A percentile compares a stretch with the other conserved stretches of the same genome.
phyloP scores from a whole-genome alignment of 2,888 invertebrate genomes.

The Philereme transversata region DNA sequence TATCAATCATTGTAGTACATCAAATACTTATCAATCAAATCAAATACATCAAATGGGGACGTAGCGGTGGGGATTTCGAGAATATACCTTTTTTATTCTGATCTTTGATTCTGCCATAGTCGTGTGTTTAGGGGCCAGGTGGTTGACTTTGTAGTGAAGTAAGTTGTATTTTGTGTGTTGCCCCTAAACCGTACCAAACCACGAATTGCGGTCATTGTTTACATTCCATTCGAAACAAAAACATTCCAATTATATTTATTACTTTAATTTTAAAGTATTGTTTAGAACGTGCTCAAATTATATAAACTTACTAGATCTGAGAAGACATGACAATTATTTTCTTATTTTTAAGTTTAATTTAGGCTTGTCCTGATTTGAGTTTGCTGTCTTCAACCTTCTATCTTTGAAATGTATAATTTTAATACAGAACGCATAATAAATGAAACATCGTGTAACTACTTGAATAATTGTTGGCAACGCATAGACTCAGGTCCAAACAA shows the following conservation, averaged over 20 bases:
- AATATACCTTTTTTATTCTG: constrained; percentile 4
- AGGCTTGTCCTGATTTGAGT: constrained; percentile 17
- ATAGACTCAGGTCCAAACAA: background rate
- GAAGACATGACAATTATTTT: constrained; percentile 49
- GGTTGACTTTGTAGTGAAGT: background rate
- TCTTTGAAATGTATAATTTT: background rate
- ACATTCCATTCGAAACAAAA: constrained; percentile 31
- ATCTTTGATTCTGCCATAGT: constrained; percentile 14
- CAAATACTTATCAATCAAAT: too few relatives aligned
- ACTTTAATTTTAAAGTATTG: constrained; percentile 31
- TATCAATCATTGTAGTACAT: too few relatives aligned
- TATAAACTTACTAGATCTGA: constrained; percentile 44
- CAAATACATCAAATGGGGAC: too few relatives aligned
- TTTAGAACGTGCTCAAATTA: constrained; percentile 51
- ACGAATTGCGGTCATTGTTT: constrained; percentile 14
- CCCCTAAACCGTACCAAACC: background rate
- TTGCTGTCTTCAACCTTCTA: constrained; percentile 8
- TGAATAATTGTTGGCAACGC: background rate
- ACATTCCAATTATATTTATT: constrained; percentile 42
- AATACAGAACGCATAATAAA: constrained; percentile 6
- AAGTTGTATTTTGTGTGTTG: background rate
- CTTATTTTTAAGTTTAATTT: constrained; percentile 41
- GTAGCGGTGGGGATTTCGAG: too few relatives aligned
- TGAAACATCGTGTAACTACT: background rate
- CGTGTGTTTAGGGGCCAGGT: constrained; percentile 7